Conservation (phyloP, 2,888 invertebrate genomes). For the Eugnorisma glareosa region DNA sequence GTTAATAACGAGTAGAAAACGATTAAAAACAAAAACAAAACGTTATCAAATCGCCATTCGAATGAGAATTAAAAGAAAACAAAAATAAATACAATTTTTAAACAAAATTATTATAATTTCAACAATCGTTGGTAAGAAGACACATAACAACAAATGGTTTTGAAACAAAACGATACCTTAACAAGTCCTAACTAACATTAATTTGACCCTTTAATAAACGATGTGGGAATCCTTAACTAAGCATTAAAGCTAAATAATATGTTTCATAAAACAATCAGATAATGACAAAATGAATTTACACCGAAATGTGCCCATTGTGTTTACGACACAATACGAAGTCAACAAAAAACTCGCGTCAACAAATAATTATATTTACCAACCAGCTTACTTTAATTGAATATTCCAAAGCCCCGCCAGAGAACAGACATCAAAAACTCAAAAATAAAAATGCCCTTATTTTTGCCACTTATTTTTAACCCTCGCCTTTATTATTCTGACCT, state of each 20-base stretch:
- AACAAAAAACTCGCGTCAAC: slow-evolving; percentile 13
- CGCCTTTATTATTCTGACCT: slow-evolving; percentile 57
- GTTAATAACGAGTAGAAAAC: slow-evolving; percentile 14
- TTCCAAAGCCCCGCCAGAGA: slow-evolving; percentile 23
- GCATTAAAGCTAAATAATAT: slow-evolving; percentile 22
- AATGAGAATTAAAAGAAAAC: neutral
- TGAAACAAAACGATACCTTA: neutral
- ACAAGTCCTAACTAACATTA: neutral
- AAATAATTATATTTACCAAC: slow-evolving; percentile 40
- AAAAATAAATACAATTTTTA: neutral
- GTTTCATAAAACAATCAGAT: slow-evolving; percentile 15
- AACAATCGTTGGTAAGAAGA: neutral
- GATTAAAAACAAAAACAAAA: neutral
- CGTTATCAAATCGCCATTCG: neutral
- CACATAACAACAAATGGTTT: neutral
- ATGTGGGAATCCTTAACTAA: neutral
- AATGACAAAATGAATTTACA: slow-evolving; percentile 36
- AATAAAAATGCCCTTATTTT: slow-evolving; percentile 26
- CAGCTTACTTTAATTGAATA: slow-evolving; percentile 49
- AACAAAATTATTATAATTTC: too few relatives aligned
- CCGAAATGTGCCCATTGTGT: slow-evolving; percentile 26
- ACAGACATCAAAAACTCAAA: slow-evolving; percentile 5
- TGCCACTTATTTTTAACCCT: slow-evolving; percentile 32
- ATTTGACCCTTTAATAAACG: neutral
- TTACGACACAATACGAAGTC: slow-evolving; percentile 24